A percentile compares a stretch with the other conserved stretches of the same genome.
Evolutionary conservation across 2,888 invertebrate genomes (phyloP).

Genomic region (Thera britannica): DNA sequence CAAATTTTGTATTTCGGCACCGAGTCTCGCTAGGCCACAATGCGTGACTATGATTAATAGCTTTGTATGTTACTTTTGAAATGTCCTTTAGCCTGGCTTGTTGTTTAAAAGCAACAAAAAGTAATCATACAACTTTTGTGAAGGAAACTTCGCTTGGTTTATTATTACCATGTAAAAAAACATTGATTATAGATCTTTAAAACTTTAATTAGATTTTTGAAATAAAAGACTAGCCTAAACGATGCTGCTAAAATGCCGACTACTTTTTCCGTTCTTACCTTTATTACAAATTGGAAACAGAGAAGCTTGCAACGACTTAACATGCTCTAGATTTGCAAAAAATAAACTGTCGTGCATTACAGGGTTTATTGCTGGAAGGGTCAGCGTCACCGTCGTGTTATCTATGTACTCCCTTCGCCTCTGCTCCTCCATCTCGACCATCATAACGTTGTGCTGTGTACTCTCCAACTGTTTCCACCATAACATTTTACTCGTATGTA

Average conservation of each 20-base stretch:
- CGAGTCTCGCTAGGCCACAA: conserved; percentile 37
- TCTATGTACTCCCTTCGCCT: conserved; percentile 63
- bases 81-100: conserved; percentile 7
- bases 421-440: conserved; percentile 75
- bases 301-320: conserved; percentile 87
- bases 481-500: conserved; percentile 69
- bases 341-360: conserved; percentile 73
- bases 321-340: conserved; percentile 80
- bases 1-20: conserved; percentile 50
- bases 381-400: conserved; percentile 69
- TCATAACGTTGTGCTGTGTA: conserved; percentile 67
- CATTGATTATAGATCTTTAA: neutral
- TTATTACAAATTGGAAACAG: conserved; percentile 86
- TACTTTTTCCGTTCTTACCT: conserved; percentile 61
- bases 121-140: conserved; percentile 3
- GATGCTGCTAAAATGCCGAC: neutral
- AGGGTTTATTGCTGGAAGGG: conserved; percentile 69
- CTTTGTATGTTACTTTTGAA: conserved; percentile 18
- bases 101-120: conserved; percentile 16
- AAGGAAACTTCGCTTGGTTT: conserved; percentile 14
- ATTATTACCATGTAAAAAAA: neutral
- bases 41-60: conserved; percentile 24
- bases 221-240: neutral
- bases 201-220: neutral
- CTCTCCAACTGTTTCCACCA: conserved; percentile 81